Evolutionary conservation across 2,797 vertebrate species (phyloP).

Genomic region (Craterocephalus amniculus): DNA sequence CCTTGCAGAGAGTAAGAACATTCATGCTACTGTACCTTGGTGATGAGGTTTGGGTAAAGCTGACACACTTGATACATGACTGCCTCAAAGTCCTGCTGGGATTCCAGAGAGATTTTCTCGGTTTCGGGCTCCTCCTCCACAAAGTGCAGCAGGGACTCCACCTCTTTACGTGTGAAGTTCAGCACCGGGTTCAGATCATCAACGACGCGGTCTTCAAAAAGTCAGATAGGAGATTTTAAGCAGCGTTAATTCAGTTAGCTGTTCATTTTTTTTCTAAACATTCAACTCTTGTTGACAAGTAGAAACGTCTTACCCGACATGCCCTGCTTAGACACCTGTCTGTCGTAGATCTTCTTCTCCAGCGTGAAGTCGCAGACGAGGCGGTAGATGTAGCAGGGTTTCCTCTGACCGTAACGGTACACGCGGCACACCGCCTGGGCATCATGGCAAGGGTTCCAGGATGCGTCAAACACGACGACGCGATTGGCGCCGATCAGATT

Average conservation of each 20-base stretch:
- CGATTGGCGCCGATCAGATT: constrained; percentile 98
- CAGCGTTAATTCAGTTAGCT: neutral
- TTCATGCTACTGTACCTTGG: constrained; percentile 85
- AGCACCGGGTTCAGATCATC: constrained; percentile 98
- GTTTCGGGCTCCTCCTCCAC: constrained; percentile 92
- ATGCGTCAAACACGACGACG: constrained; percentile 97
- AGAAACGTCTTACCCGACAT: constrained; percentile 91
- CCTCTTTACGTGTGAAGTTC: constrained; percentile 96
- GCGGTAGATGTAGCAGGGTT: constrained; percentile 96
- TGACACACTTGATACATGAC: constrained; percentile 90
- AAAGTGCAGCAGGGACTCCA: constrained; percentile 97
- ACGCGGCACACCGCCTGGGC: constrained; percentile 97
- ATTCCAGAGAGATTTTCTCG: constrained; percentile 73
- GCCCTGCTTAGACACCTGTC: constrained; percentile 98
- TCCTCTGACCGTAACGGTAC: constrained; percentile 97
- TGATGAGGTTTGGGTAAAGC: constrained; percentile 93
- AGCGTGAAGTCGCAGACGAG: constrained; percentile 97
- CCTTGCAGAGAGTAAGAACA: neutral
- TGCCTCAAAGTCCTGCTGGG: constrained; percentile 81
- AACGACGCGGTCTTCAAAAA: constrained; percentile 91
- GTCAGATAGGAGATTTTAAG: constrained; percentile 1
- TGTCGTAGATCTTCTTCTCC: constrained; percentile 98
- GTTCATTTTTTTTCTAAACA: neutral
- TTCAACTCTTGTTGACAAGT: neutral
- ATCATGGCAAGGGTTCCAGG: constrained; percentile 98